These are phyloP conservation scores for Hymenopus coronatus DNA, from an alignment of 2,888 invertebrate species.

Conservation along the genomic window DNA sequence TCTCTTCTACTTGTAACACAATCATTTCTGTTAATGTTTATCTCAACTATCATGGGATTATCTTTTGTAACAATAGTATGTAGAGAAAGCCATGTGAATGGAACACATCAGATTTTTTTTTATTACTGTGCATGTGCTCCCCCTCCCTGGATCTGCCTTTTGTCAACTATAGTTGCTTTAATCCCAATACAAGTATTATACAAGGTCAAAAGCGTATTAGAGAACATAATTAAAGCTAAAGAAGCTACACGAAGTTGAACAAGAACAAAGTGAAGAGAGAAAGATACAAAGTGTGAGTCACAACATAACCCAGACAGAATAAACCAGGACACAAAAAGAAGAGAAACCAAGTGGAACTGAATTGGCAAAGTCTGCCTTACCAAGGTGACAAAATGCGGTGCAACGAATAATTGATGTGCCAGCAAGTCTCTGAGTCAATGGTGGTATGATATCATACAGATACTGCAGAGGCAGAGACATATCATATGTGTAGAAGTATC, in stretches of 20 bases:
- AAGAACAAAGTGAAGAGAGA: neutral
- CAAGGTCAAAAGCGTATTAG: too few species aligned
- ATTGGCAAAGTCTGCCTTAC: slow-evolving; percentile 49
- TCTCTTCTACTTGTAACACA: too few species aligned
- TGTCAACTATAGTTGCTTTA: too few species aligned
- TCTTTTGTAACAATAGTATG: too few species aligned
- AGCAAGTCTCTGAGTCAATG: slow-evolving; percentile 64
- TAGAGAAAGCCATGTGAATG: too few species aligned
- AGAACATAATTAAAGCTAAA: too few species aligned
- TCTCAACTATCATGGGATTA: too few species aligned
- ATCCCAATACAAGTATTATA: too few species aligned
- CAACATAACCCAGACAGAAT: neutral
- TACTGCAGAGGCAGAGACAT: slow-evolving; percentile 79
- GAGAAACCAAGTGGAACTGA: neutral
- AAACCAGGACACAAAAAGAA: neutral
- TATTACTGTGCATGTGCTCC: too few species aligned
- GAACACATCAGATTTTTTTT: too few species aligned
- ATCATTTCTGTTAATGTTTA: too few species aligned
- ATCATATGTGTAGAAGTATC: slow-evolving; percentile 94
- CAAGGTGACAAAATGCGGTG: slow-evolving; percentile 92
- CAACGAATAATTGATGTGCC: slow-evolving; percentile 57
- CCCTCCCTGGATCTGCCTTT: too few species aligned
- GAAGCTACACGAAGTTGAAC: neutral
- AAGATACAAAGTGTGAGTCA: neutral
- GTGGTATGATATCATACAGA: slow-evolving; percentile 82